These are phyloP conservation scores for Antedon bifida DNA, from an alignment of 35 echinoderm and acorn worm genomes.

Conservation along the genomic window DNA sequence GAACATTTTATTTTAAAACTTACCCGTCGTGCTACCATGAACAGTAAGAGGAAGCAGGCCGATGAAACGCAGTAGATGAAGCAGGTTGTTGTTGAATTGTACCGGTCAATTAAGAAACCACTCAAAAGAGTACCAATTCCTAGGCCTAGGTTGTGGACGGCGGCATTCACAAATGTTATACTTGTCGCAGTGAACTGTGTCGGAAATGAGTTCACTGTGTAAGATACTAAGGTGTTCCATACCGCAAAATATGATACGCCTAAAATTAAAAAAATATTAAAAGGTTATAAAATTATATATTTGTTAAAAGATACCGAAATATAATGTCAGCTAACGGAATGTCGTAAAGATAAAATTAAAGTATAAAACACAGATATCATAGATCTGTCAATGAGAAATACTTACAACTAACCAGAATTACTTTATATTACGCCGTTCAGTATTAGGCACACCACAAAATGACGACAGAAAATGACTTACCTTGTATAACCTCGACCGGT, in stretches of 20 bases:
- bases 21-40: neutral
- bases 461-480: neutral
- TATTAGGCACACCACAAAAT: too few species aligned
- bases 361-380: too few species aligned
- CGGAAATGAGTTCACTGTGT: neutral
- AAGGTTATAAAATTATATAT: too few species aligned
- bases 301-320: too few species aligned
- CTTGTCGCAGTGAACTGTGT: neutral
- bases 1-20: too few species aligned
- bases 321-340: too few species aligned
- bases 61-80: neutral
- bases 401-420: too few species aligned
- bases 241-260: neutral
- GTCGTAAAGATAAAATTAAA: too few species aligned
- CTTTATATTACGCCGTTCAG: too few species aligned
- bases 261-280: neutral
- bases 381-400: too few species aligned
- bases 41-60: neutral
- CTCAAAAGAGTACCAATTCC: neutral
- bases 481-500: neutral
- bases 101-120: neutral
- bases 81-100: neutral
- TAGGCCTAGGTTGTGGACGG: neutral
- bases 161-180: neutral
- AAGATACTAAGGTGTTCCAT: neutral